Evolutionary conservation across 2,113 vertebrate genomes (phyloP).

Genomic region (Apistogramma diplotaenia): DNA sequence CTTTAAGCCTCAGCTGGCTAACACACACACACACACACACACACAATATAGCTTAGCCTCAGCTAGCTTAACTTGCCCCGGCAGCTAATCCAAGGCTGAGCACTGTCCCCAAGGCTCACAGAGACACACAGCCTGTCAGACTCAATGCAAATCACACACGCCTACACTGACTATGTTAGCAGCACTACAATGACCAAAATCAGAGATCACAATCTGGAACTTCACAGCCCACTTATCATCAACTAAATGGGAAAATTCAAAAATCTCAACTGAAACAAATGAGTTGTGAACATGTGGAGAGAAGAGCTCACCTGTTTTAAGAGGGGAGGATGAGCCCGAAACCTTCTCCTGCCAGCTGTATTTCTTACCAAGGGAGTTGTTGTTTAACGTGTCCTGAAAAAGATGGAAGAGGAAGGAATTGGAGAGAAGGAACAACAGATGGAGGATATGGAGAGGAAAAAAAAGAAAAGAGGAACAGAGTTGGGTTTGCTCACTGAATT

Average conservation of each 20-base stretch:
- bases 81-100: conserved; percentile 18
- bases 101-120: neutral
- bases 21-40: neutral
- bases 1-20: conserved; percentile 14
- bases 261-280: neutral
- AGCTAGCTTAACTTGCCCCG: conserved; percentile 2
- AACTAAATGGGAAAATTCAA: neutral
- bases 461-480: neutral
- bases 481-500: conserved; percentile 3
- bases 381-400: conserved; percentile 94
- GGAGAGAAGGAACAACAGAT: neutral
- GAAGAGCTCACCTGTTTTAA: conserved; percentile 87
- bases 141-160: neutral
- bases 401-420: conserved; percentile 7
- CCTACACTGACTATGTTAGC: neutral
- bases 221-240: neutral
- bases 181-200: neutral
- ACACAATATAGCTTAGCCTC: neutral
- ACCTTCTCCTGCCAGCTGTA: conserved; percentile 99
- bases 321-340: conserved; percentile 90
- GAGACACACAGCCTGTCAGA: neutral
- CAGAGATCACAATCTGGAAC: neutral
- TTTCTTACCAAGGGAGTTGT: conserved; percentile 97
- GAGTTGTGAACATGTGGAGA: neutral
- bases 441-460: neutral